These are phyloP conservation scores for Sebastes schlegelii DNA, from an alignment of 2,113 vertebrate species.

Conservation along the genomic window DNA sequence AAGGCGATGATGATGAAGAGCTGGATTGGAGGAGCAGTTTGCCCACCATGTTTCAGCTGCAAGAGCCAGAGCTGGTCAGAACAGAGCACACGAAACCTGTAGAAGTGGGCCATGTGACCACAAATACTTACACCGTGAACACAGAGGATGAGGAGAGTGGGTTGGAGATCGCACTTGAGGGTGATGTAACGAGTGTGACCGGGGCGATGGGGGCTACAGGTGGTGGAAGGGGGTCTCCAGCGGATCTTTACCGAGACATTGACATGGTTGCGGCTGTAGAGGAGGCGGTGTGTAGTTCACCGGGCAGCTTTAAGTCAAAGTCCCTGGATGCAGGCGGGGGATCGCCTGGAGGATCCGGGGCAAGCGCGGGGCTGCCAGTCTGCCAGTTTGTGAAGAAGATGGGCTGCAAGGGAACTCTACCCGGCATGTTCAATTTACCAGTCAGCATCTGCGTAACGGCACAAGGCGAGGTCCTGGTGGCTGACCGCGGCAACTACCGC, in stretches of 20 bases:
- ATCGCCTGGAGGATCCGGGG: conserved; percentile 51
- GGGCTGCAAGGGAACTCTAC: conserved; percentile 94
- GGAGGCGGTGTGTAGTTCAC: conserved; percentile 81
- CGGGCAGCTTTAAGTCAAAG: conserved; percentile 87
- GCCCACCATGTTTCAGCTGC: conserved; percentile 88
- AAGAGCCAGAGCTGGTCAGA: conserved; percentile 92
- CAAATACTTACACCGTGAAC: conserved; percentile 88
- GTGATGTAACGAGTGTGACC: conserved; percentile 32
- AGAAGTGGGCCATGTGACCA: conserved; percentile 90
- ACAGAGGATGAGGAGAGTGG: conserved; percentile 86
- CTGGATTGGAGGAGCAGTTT: conserved; percentile 88
- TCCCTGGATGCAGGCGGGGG: conserved; percentile 85
- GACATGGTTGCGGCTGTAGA: conserved; percentile 84
- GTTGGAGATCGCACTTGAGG: conserved; percentile 71
- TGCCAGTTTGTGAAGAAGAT: conserved; percentile 97
- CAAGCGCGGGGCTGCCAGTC: conserved; percentile 82
- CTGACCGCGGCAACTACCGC: conserved; percentile 94
- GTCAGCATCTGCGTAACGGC: conserved; percentile 92
- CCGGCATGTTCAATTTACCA: conserved; percentile 95
- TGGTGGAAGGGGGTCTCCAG: conserved; percentile 32
- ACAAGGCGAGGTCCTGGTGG: conserved; percentile 95
- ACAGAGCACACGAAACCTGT: conserved; percentile 87
- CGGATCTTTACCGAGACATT: conserved; percentile 86
- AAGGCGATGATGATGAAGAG: conserved; percentile 84
- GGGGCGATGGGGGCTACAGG: conserved; percentile 39